These are phyloP conservation scores for Chrysocyon brachyurus DNA, from an alignment of 2,797 vertebrate species.

Conservation along the genomic window DNA sequence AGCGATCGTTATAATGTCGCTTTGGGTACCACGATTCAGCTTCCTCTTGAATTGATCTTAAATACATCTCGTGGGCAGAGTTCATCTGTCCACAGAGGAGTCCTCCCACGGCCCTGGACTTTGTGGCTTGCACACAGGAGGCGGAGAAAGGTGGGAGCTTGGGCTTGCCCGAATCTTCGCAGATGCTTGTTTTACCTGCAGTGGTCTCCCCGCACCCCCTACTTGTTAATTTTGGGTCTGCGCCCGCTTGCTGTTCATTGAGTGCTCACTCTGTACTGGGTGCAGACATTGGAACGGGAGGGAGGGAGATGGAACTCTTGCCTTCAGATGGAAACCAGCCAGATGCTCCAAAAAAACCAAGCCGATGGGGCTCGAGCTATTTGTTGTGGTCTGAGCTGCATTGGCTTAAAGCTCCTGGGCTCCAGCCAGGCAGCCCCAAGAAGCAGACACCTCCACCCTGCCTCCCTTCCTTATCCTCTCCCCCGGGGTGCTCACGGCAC, in stretches of 20 bases:
- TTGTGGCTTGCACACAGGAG: background rate
- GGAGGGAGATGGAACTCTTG: background rate
- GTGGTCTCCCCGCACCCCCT: fast-evolving
- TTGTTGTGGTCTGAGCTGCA: background rate
- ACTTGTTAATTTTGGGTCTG: background rate
- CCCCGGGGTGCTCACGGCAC: fast-evolving
- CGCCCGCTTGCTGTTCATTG: background rate
- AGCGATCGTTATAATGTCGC: fast-evolving
- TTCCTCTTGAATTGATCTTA: background rate
- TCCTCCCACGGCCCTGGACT: background rate
- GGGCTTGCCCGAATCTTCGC: fast-evolving
- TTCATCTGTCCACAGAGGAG: background rate
- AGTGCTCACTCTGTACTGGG: background rate
- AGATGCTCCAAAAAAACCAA: background rate
- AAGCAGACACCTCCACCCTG: background rate
- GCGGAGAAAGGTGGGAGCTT: background rate
- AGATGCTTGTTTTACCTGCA: background rate
- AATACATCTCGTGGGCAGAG: background rate
- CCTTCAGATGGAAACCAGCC: background rate
- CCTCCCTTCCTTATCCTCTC: background rate
- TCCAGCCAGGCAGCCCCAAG: background rate
- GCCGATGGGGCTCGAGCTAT: fast-evolving
- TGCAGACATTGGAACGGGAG: background rate
- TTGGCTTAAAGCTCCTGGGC: background rate
- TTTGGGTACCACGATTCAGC: background rate